Conservation (phyloP, 2,888 invertebrate genomes). For the Mesopsocus fuscifrons region DNA sequence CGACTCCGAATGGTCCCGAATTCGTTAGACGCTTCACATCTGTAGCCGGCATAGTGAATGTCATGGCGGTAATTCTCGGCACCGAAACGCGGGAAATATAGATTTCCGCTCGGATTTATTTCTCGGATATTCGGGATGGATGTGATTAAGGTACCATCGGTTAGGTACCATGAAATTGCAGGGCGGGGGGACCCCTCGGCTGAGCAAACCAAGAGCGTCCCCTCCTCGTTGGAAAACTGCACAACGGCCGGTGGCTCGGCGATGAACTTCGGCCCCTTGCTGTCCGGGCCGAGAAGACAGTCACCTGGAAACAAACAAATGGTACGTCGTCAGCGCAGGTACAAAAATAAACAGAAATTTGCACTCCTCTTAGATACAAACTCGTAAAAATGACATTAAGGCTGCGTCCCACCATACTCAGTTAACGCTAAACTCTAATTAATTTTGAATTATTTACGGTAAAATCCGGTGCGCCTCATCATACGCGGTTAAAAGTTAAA, state of each 20-base stretch:
- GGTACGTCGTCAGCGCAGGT: too few relatives aligned
- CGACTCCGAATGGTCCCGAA: slow-evolving; percentile 63
- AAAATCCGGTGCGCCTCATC: too few relatives aligned
- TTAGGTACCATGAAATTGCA: slow-evolving; percentile 19
- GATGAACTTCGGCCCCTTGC: slow-evolving; percentile 20
- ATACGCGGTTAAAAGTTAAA: too few relatives aligned
- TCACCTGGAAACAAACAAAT: slow-evolving; percentile 1
- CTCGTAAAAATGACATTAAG: too few relatives aligned
- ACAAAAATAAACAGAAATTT: too few relatives aligned
- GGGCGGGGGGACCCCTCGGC: slow-evolving; percentile 21
- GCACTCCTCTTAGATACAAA: too few relatives aligned
- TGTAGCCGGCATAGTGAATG: slow-evolving; percentile 61
- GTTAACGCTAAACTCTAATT: too few relatives aligned
- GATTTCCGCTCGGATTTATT: slow-evolving; percentile 43
- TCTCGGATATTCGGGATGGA: slow-evolving; percentile 18
- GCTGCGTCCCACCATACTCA: too few relatives aligned
- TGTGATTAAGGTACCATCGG: slow-evolving; percentile 19
- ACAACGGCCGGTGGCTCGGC: slow-evolving; percentile 20
- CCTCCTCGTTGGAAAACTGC: slow-evolving; percentile 23
- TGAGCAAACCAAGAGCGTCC: slow-evolving; percentile 20
- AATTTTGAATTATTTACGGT: too few relatives aligned
- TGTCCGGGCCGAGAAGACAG: neutral
- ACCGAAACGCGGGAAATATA: slow-evolving; percentile 65
- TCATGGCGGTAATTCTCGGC: slow-evolving; percentile 60
- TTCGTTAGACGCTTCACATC: slow-evolving; percentile 61